A percentile compares a stretch with the other conserved stretches of the same genome.
These are phyloP conservation scores for Abrostola triplasia DNA, from an alignment of 2,888 invertebrate species.

Conservation along the genomic window DNA sequence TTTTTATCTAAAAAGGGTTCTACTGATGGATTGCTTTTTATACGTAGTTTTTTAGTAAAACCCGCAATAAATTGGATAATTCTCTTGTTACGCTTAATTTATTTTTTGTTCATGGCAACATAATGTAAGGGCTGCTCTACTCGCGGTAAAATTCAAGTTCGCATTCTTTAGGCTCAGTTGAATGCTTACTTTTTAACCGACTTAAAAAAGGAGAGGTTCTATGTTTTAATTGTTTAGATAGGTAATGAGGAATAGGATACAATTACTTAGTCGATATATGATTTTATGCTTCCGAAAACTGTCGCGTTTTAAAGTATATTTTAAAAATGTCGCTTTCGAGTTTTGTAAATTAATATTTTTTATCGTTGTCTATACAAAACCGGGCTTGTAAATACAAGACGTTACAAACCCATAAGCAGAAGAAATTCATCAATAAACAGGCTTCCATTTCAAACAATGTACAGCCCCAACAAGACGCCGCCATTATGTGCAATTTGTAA, in stretches of 20 bases:
- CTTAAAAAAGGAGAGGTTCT: too few relatives aligned
- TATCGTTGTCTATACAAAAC: too few relatives aligned
- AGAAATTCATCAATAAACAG: too few relatives aligned
- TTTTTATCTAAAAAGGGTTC: slow-evolving; percentile 40
- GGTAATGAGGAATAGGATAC: too few relatives aligned
- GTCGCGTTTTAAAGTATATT: too few relatives aligned
- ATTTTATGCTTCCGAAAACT: too few relatives aligned
- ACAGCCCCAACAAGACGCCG: neutral
- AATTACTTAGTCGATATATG: too few relatives aligned
- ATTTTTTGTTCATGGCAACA: slow-evolving; percentile 9
- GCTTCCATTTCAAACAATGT: neutral
- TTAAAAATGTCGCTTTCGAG: too few relatives aligned
- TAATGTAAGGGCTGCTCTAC: slow-evolving; percentile 7
- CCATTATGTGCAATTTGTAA: slow-evolving; percentile 35
- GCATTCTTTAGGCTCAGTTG: slow-evolving; percentile 17
- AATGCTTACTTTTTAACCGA: slow-evolving; percentile 1
- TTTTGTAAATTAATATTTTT: too few relatives aligned
- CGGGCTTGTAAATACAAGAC: too few relatives aligned
- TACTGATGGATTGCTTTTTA: slow-evolving; percentile 40
- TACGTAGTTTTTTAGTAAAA: slow-evolving; percentile 28
- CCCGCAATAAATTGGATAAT: slow-evolving; percentile 26
- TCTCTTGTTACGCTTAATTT: slow-evolving; percentile 10
- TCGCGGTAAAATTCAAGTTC: slow-evolving; percentile 4
- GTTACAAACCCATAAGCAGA: too few relatives aligned
- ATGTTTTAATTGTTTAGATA: neutral